These are phyloP conservation scores for Clepsis dumicolana DNA, from an alignment of 2,888 invertebrate species.

Conservation along the genomic window DNA sequence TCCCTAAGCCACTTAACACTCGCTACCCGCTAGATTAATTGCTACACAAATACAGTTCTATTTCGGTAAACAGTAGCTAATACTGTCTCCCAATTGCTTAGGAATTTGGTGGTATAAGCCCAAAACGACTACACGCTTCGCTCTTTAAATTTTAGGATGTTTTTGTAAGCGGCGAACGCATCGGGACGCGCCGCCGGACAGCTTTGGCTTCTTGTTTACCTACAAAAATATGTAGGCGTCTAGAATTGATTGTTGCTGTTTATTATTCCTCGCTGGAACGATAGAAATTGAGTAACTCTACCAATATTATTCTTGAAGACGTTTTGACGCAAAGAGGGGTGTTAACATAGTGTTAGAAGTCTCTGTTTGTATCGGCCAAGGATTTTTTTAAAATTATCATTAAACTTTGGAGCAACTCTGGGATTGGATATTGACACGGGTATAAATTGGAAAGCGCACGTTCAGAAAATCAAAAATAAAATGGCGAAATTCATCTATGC, in stretches of 20 bases:
- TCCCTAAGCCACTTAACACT: conserved; percentile 41
- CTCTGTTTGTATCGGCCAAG: too few relatives aligned
- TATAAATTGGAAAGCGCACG: too few relatives aligned
- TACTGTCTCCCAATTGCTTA: conserved; percentile 36
- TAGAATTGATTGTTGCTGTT: background rate
- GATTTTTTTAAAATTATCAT: too few relatives aligned
- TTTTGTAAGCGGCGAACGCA: conserved; percentile 1
- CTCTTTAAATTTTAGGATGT: conserved; percentile 27
- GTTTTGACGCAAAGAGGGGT: too few relatives aligned
- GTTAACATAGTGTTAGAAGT: too few relatives aligned
- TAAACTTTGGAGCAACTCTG: too few relatives aligned
- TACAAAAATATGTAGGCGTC: background rate
- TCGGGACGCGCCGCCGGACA: background rate
- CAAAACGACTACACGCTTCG: conserved; percentile 8
- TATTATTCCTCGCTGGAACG: background rate
- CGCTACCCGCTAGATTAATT: conserved; percentile 41
- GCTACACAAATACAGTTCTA: conserved; percentile 43
- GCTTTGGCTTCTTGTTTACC: background rate
- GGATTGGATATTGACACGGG: too few relatives aligned
- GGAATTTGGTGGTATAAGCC: conserved; percentile 38
- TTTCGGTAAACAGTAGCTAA: conserved; percentile 36
- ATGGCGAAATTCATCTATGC: too few relatives aligned
- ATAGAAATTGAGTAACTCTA: background rate
- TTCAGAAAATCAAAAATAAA: too few relatives aligned
- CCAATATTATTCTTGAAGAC: too few relatives aligned